These are phyloP conservation scores for Prionchulus punctatus DNA, from an alignment of 2,888 invertebrate species.

Conservation along the genomic window DNA sequence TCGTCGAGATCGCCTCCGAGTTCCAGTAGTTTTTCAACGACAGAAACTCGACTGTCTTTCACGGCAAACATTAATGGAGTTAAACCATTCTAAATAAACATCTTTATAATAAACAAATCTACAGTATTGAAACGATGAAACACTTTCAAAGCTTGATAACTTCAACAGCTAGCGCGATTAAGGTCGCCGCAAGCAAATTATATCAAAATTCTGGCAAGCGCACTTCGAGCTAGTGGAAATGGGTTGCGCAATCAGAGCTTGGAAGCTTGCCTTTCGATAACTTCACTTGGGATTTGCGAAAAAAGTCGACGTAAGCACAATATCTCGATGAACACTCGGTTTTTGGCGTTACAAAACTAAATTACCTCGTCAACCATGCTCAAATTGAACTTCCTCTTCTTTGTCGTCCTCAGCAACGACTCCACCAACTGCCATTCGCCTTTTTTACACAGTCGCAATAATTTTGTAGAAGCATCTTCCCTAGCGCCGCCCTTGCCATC, in stretches of 20 bases:
- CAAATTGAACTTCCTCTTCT: slow-evolving; percentile 18
- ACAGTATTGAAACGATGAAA: not conserved
- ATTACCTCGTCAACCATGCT: slow-evolving; percentile 21
- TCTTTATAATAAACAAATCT: not conserved
- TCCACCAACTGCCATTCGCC: slow-evolving; percentile 23
- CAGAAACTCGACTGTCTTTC: slow-evolving; percentile 34
- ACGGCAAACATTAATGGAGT: slow-evolving; percentile 37
- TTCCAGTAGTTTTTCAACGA: slow-evolving; percentile 34
- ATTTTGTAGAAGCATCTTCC: not conserved
- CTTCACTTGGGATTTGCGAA: too few relatives aligned
- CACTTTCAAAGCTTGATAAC: too few relatives aligned
- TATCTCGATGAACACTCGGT: too few relatives aligned
- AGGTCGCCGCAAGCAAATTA: too few relatives aligned
- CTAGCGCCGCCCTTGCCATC: not conserved
- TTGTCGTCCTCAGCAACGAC: slow-evolving; percentile 17
- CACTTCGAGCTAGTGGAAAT: too few relatives aligned
- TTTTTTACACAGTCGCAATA: not conserved
- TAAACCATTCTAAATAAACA: slow-evolving; percentile 29
- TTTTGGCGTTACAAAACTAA: not conserved
- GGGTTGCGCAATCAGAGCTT: too few relatives aligned
- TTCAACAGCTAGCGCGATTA: too few relatives aligned
- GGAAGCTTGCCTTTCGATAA: too few relatives aligned
- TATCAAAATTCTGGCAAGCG: too few relatives aligned
- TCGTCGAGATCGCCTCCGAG: slow-evolving; percentile 34
- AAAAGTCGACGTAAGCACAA: too few relatives aligned